Conservation (phyloP, 2,113 vertebrate species). For the Nothobranchius kuhntae region DNA sequence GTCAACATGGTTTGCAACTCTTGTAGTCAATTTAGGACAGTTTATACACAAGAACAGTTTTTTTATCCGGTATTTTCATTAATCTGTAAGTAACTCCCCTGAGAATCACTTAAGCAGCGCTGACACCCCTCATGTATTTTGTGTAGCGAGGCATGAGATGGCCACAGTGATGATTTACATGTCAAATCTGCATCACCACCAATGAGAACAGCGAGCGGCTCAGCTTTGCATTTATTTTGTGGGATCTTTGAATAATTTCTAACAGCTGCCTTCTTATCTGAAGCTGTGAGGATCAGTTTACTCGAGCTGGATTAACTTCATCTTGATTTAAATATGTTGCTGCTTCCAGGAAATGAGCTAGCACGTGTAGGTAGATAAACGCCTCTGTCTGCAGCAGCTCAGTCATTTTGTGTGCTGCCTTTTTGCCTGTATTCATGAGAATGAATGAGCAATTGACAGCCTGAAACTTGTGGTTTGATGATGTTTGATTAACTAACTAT, state of each 20-base stretch:
- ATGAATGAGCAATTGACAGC: background rate
- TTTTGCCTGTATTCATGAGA: conserved; percentile 9
- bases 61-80: too few relatives aligned
- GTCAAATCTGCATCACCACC: background rate
- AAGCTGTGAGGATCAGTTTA: background rate
- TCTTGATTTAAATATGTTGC: conserved; percentile 12
- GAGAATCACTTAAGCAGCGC: background rate
- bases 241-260: background rate
- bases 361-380: conserved; percentile 9
- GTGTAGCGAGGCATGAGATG: background rate
- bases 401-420: conserved; percentile 4
- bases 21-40: too few relatives aligned
- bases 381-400: conserved; percentile 22
- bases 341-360: conserved; percentile 44
- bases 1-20: too few relatives aligned
- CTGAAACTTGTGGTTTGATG: conserved; percentile 12
- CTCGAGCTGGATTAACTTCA: background rate
- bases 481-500: background rate
- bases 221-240: conserved; percentile 1
- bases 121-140: background rate
- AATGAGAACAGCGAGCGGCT: background rate
- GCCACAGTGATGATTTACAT: background rate
- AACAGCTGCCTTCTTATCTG: background rate
- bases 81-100: too few relatives aligned
- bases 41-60: too few relatives aligned